phyloP scores from a whole-genome alignment of 2,113 vertebrate species.

The Pseudopodoces humilis region DNA sequence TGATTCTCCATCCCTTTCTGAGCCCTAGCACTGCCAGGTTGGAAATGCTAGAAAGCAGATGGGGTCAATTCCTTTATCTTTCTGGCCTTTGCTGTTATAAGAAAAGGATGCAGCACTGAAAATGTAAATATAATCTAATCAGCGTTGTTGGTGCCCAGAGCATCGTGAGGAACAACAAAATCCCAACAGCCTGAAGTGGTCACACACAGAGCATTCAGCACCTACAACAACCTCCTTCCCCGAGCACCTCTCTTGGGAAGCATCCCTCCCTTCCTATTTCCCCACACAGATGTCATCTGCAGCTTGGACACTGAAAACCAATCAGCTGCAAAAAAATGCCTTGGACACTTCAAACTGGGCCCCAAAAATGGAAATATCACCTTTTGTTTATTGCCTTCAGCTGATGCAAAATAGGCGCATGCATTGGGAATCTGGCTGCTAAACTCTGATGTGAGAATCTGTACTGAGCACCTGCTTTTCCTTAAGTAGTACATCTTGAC shows the following conservation, averaged over 20 bases:
- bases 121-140: background rate
- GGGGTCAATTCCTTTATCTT: background rate
- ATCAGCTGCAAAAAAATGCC: background rate
- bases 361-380: background rate
- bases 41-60: background rate
- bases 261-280: background rate
- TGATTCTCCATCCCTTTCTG: background rate
- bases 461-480: background rate
- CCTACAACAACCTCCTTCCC: background rate
- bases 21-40: background rate
- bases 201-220: background rate
- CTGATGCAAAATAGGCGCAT: background rate
- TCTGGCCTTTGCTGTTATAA: background rate
- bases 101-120: background rate
- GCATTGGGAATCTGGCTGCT: background rate
- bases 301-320: background rate
- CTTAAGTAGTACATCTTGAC: background rate
- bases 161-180: background rate
- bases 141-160: background rate
- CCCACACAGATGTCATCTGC: too few species aligned
- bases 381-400: background rate
- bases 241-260: background rate
- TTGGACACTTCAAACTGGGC: background rate
- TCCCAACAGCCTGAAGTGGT: background rate
- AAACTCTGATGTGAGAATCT: background rate